A percentile compares a stretch with the other conserved stretches of the same genome.
phyloP scores from a whole-genome alignment of 2,888 invertebrate genomes.

The Plebejus melissa region DNA sequence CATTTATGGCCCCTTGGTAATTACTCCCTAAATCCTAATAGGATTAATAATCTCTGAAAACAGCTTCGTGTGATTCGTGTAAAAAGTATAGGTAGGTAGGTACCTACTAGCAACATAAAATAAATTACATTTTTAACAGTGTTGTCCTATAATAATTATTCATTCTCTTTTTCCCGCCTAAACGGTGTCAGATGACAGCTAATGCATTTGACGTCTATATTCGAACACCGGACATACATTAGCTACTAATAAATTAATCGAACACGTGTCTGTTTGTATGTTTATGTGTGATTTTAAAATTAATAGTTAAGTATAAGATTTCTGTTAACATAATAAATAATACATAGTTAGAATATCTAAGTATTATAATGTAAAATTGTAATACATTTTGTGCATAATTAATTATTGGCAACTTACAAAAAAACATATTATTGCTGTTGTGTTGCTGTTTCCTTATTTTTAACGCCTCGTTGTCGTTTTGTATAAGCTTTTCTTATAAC shows the following conservation, averaged over 20 bases:
- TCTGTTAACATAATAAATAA: background rate
- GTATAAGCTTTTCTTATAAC: background rate
- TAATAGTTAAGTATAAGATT: background rate
- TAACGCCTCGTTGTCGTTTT: background rate
- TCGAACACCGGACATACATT: conserved; percentile 12
- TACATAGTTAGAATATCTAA: too few species aligned
- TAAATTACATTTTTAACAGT: background rate
- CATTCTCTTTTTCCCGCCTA: conserved; percentile 13
- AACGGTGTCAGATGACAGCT: conserved; percentile 31
- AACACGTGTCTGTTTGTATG: background rate
- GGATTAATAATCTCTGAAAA: too few species aligned
- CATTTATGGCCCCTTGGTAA: too few species aligned
- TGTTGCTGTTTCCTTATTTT: too few species aligned
- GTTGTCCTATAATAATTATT: background rate
- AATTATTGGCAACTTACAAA: too few species aligned
- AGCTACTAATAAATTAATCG: conserved; percentile 18
- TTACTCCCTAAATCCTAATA: too few species aligned
- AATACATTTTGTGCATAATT: too few species aligned
- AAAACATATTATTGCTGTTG: too few species aligned
- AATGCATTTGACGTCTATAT: conserved; percentile 30
- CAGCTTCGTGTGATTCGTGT: too few species aligned
- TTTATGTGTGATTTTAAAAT: background rate
- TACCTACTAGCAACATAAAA: too few species aligned
- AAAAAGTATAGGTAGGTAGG: too few species aligned
- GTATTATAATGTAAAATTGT: too few species aligned